Evolutionary conservation across 2,888 invertebrate species (phyloP).

Genomic region (Xestoiulus laeticollis): DNA sequence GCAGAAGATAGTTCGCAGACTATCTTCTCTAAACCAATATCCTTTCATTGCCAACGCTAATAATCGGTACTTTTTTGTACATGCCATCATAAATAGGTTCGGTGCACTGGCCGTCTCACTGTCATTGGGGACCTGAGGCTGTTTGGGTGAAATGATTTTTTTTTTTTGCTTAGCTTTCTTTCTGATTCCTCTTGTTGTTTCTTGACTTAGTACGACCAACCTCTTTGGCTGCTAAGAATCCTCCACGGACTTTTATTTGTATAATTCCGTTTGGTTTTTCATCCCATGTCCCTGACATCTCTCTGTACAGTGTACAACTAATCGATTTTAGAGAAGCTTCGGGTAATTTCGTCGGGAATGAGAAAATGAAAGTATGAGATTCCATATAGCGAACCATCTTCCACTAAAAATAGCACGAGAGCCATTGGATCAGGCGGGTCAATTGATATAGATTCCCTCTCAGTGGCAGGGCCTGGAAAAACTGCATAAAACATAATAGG

Average conservation of each 20-base stretch:
- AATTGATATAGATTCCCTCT: slow-evolving; percentile 38
- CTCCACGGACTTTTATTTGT: slow-evolving; percentile 9
- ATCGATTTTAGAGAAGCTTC: slow-evolving; percentile 21
- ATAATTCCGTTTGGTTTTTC: background rate
- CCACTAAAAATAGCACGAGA: background rate
- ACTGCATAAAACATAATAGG: slow-evolving; percentile 41
- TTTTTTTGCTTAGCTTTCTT: background rate
- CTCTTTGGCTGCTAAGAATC: background rate
- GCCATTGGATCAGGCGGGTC: slow-evolving; percentile 13
- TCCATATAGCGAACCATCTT: background rate
- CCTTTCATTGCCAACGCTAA: background rate
- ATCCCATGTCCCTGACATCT: slow-evolving; percentile 1
- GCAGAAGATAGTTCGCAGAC: background rate
- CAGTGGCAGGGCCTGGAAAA: background rate
- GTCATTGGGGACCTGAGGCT: slow-evolving; percentile 6
- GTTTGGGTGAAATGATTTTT: background rate
- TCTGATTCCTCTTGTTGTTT: slow-evolving; percentile 31
- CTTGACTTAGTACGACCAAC: background rate
- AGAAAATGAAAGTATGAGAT: slow-evolving; percentile 39
- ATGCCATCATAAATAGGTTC: background rate
- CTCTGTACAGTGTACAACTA: background rate
- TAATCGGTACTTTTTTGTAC: background rate
- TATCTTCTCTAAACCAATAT: background rate
- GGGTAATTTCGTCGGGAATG: slow-evolving; percentile 29
- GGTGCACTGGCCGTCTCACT: background rate